These are phyloP conservation scores for Verasper variegatus DNA, from an alignment of 2,113 vertebrate genomes.

Conservation along the genomic window DNA sequence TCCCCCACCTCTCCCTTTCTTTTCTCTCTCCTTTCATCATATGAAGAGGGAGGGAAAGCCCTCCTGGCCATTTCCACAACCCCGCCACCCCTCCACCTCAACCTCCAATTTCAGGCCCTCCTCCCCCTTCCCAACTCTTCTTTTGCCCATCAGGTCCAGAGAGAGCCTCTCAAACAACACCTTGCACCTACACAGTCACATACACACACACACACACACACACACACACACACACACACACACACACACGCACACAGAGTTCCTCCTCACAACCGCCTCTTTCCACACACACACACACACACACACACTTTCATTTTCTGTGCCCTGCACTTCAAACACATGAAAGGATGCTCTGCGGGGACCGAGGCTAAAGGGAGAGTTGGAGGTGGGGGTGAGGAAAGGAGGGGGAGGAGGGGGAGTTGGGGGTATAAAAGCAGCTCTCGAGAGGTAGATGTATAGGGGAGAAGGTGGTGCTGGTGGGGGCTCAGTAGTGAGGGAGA, in stretches of 20 bases:
- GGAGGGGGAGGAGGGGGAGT: slow-evolving; percentile 24
- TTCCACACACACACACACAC: slow-evolving; percentile 22
- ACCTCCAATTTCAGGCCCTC: slow-evolving; percentile 34
- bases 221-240: slow-evolving; percentile 59
- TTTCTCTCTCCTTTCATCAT: slow-evolving; percentile 76
- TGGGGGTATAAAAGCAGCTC: slow-evolving; percentile 72
- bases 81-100: slow-evolving; percentile 27
- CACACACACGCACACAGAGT: slow-evolving; percentile 51
- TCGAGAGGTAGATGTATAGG: slow-evolving; percentile 62
- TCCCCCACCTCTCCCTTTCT: slow-evolving; percentile 53
- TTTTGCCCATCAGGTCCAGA: slow-evolving; percentile 73
- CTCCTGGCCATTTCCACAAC: slow-evolving; percentile 72
- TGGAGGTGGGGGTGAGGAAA: slow-evolving; percentile 63
- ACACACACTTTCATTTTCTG: slow-evolving; percentile 83
- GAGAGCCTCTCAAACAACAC: slow-evolving; percentile 73
- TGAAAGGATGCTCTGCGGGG: slow-evolving; percentile 85
- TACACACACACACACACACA: slow-evolving; percentile 4
- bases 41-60: slow-evolving; percentile 66
- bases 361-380: slow-evolving; percentile 78
- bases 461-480: slow-evolving; percentile 17
- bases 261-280: slow-evolving; percentile 67
- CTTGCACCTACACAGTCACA: slow-evolving; percentile 59
- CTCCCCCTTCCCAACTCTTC: slow-evolving; percentile 56
- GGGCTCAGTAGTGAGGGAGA: slow-evolving; percentile 26
- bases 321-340: slow-evolving; percentile 85